phyloP scores from a whole-genome alignment of 2,113 vertebrate species.

The Austrofundulus limnaeus region DNA sequence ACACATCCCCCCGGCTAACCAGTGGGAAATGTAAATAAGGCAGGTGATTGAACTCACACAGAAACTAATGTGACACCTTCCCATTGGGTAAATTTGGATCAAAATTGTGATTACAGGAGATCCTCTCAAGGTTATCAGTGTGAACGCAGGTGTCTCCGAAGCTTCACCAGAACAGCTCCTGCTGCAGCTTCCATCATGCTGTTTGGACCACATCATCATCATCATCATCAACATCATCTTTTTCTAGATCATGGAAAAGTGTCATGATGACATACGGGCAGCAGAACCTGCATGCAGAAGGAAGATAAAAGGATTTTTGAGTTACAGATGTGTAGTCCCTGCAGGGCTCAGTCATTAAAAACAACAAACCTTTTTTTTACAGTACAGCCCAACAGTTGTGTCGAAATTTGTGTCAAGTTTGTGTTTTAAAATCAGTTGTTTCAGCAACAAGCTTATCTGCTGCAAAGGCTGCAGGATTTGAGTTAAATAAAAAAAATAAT shows the following conservation, averaged over 20 bases:
- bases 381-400: neutral
- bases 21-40: neutral
- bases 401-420: neutral
- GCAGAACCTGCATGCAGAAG: neutral
- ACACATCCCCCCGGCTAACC: neutral
- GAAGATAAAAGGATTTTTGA: neutral
- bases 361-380: neutral
- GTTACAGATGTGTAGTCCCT: neutral
- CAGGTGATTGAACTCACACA: conserved; percentile 4
- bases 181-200: conserved; percentile 22
- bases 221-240: neutral
- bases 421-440: too few species aligned
- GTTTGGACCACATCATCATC: neutral
- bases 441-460: neutral
- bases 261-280: neutral
- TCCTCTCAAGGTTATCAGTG: neutral
- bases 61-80: neutral
- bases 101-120: neutral
- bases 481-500: neutral
- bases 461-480: neutral
- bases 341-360: neutral
- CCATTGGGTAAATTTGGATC: conserved; percentile 16
- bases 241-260: conserved; percentile 2
- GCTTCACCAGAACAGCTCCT: conserved; percentile 9
- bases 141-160: conserved; percentile 67